Base-by-base conservation (phyloP, 92 coral and sea anemone species). In the Porites rus region DNA sequence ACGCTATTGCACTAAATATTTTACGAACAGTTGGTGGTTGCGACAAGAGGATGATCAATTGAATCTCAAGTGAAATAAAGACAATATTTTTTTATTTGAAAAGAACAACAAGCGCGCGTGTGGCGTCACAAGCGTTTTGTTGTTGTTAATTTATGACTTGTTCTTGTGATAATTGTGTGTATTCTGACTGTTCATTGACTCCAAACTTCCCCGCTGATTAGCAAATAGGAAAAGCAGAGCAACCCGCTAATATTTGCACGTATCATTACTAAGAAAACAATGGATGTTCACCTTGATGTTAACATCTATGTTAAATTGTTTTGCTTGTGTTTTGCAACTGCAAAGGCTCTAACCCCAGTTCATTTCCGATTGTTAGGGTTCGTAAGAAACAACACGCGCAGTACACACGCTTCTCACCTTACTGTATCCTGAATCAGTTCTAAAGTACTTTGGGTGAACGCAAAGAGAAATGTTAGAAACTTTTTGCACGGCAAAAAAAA, bases 91-190 rank as follows among this genome's bases (percentile, higher is more conserved):
- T 69, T 81, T 21, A 59, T 74, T 73, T 22, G 62, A 83, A 83
- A 83, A 74, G 87, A 46, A 73, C 87, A 83, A 83, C 87, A 83
- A 74, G 28, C 74, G 53, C 70, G 43, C 31, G 87, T 63, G 63
- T 20, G 51, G 80, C n/a, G 51, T 17, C 62, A 9, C 28, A 51
- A 38, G 14, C 18, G 31, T 83, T 61, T 83, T 83, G 79, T 51
- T 74, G 74, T 83, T 61, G 80, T 24, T 83, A 61, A 83, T 73
- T 74, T 74, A 73, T 83, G 74, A 73, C 80, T 83, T 83, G 87
- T 74, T 74, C 80, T 83, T 74, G 87, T 83, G 87, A 83, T 72
- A 81, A 83, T 62, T 46, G 71, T 28, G 63, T 71, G 62, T 4
- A 24, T 74, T 73, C 80, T 51, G 80, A 74, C 87, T 83, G 87